phyloP scores from a whole-genome alignment of 1,140 invertebrate genomes.

The Mya arenaria region DNA sequence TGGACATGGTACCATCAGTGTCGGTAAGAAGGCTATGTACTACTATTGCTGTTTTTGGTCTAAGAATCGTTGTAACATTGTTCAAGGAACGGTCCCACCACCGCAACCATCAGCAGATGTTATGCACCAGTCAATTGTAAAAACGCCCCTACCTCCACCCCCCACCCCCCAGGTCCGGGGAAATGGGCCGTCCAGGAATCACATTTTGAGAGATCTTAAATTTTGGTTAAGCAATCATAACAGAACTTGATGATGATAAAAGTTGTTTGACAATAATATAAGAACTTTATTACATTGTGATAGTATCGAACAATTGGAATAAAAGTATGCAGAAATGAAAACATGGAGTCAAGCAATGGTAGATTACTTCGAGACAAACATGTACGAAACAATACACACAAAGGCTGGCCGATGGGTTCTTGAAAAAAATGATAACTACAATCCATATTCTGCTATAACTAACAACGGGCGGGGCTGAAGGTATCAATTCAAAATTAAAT shows the following conservation, averaged over 20 bases:
- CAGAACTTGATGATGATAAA: neutral
- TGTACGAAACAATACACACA: neutral
- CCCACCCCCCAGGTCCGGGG: too few species aligned
- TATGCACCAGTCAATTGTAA: too few species aligned
- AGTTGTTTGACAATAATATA: too few species aligned
- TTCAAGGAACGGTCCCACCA: too few species aligned
- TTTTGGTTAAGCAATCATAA: conserved; percentile 21
- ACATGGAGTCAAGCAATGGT: conserved; percentile 18
- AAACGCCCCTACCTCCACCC: too few species aligned
- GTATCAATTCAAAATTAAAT: conserved; percentile 12
- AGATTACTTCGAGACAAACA: conserved; percentile 21
- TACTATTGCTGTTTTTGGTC: too few species aligned
- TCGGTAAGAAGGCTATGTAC: too few species aligned
- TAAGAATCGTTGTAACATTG: too few species aligned
- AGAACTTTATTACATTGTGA: conserved; percentile 2
- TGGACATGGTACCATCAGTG: too few species aligned
- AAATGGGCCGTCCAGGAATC: too few species aligned
- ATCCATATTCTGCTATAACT: conserved; percentile 12
- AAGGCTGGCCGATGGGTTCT: conserved; percentile 3
- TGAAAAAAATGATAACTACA: conserved; percentile 2
- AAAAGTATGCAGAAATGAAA: neutral
- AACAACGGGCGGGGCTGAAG: neutral
- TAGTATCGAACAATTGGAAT: conserved; percentile 2
- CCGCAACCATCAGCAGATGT: too few species aligned
- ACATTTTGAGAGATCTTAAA: conserved; percentile 29